Base-by-base conservation (phyloP, 2,888 invertebrate genomes). In the Drosophila mercatorum region DNA sequence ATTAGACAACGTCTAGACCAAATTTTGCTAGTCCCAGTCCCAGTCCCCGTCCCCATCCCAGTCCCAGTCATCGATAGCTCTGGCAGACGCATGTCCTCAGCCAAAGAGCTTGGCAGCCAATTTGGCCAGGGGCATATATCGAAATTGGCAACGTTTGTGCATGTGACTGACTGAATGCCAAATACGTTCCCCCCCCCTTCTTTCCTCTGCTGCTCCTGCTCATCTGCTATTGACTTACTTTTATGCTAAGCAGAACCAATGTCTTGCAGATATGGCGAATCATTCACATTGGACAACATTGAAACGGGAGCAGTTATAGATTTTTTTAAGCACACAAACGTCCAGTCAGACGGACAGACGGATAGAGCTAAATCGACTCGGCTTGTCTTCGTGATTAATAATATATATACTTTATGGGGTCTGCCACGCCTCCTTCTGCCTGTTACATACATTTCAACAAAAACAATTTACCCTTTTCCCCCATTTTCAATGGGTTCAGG, bases 1-100 rank as follows among this genome's bases (percentile, higher is more conserved):
- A 88, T 88, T 88, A 86, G 80, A 75, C 75, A 68, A 72, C 71
- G 88, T 85, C 85, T 83, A 83, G 83, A 83, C 83, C 83, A 57
- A 82, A 58, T 68, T 81, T 74, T 62, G 55, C 47, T 53, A 65
- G 55, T 4, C 11, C 17, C 22, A 65, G 55, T 4, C 11, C 17
- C 22, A 5, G 22, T 26, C 22, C 49, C 65, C 47, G 51, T 2
- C 1, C 6, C 17, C 0, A 10, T 46, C 6, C 17, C 2, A n/a
- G 26, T 60, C 62, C 41, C 72, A 79, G 83, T 66, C 88, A 84
- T 71, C 72, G 85, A 86, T 83, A 81, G 62, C 71, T 40, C 58
- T 22, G 51, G 71, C 64, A 62, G 64, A 72, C 68, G 64, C 68
- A 72, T 68, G 49, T 65, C 63, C 56, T 68, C 36, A 51, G 49